A percentile compares a stretch with the other conserved stretches of the same genome.
These are phyloP conservation scores for Macrotis lagotis DNA, from an alignment of 2,113 vertebrate genomes.

Conservation along the genomic window DNA sequence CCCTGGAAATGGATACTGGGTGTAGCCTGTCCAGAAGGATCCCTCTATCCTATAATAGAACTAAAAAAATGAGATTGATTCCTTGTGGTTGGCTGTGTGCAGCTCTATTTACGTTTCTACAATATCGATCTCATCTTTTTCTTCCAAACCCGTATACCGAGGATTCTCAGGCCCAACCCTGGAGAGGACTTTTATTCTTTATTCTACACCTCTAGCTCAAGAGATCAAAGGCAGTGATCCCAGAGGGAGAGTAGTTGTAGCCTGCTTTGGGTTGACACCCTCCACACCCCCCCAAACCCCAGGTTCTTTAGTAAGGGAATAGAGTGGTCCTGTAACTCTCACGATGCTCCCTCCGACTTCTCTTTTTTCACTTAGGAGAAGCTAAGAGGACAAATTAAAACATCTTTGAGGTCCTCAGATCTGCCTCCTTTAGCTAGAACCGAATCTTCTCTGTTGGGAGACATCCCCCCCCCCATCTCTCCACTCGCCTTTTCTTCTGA, in stretches of 20 bases:
- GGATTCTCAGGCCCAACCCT: slow-evolving; percentile 62
- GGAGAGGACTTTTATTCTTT: slow-evolving; percentile 13
- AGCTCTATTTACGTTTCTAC: neutral
- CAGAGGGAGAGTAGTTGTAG: neutral
- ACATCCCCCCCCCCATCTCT: neutral
- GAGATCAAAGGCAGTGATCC: neutral
- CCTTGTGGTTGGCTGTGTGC: neutral
- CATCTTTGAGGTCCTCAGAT: neutral
- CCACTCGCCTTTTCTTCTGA: neutral
- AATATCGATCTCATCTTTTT: neutral
- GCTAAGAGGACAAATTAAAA: neutral
- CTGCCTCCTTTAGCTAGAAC: neutral
- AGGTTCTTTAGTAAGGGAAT: neutral
- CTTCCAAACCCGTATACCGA: slow-evolving; percentile 23
- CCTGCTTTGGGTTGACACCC: neutral
- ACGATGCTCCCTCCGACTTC: neutral
- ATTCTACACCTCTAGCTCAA: neutral
- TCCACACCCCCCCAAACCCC: neutral
- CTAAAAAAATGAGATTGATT: neutral
- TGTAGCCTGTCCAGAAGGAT: neutral
- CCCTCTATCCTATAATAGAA: neutral
- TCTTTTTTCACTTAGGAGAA: neutral
- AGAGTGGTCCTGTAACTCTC: neutral
- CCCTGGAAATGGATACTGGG: neutral
- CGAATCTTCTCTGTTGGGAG: slow-evolving; percentile 35